These are phyloP conservation scores for Eira barbara DNA, from an alignment of 2,113 vertebrate genomes.

Conservation along the genomic window DNA sequence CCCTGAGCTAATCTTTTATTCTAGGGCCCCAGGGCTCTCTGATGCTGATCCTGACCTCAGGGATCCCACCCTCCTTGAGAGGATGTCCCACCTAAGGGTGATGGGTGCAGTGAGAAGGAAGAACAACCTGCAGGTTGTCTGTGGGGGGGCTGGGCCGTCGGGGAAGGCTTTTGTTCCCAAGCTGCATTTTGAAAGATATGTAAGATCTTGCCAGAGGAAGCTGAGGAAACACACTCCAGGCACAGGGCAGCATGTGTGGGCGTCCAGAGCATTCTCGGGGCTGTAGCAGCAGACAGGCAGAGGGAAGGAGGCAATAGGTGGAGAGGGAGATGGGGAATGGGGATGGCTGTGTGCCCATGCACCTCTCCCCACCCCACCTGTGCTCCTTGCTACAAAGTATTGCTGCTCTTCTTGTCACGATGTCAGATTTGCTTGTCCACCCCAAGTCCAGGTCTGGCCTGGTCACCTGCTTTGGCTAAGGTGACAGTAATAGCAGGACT, in stretches of 20 bases:
- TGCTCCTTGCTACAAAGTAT: background rate
- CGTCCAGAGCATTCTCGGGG: background rate
- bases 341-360: rapidly evolving
- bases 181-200: background rate
- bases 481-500: background rate
- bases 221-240: background rate
- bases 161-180: background rate
- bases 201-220: background rate
- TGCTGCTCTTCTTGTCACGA: background rate
- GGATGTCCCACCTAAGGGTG: rapidly evolving
- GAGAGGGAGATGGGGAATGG: background rate
- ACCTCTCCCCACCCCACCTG: rapidly evolving
- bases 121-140: background rate
- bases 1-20: background rate
- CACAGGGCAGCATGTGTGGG: background rate
- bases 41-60: background rate
- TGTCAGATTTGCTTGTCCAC: background rate
- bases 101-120: background rate
- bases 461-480: background rate
- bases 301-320: background rate
- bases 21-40: background rate
- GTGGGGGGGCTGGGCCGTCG: background rate
- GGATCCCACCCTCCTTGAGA: rapidly evolving
- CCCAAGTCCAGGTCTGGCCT: background rate
- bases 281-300: background rate